Evolutionary conservation across 2,888 invertebrate species (phyloP).

Genomic region (Tenthredo mesomela): DNA sequence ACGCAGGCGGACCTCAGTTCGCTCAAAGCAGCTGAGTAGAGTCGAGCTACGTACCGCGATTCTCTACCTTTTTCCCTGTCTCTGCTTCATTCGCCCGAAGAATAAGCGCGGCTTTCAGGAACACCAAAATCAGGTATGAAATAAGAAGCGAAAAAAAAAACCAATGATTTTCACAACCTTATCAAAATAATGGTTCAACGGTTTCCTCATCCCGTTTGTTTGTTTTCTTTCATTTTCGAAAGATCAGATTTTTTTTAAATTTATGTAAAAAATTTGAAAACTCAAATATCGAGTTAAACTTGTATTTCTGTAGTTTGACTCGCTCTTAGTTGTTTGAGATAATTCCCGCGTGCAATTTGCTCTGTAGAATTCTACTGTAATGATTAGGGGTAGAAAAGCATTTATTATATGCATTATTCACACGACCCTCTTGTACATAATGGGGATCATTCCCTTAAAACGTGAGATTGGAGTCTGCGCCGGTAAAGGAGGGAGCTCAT

Average conservation of each 20-base stretch:
- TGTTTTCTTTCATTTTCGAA: not conserved
- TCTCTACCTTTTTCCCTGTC: not conserved
- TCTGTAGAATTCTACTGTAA: slow-evolving; percentile 2
- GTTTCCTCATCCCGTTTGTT: not conserved
- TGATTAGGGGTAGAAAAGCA: slow-evolving; percentile 4
- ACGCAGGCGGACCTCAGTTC: slow-evolving; percentile 22
- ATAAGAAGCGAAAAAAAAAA: not conserved
- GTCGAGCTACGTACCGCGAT: not conserved
- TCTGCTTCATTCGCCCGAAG: not conserved
- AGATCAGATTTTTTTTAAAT: not conserved
- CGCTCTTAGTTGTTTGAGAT: slow-evolving; percentile 4
- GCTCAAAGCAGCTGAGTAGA: slow-evolving; percentile 26
- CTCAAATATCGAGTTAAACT: not conserved
- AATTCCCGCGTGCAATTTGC: slow-evolving; percentile 12
- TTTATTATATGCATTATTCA: slow-evolving; percentile 25
- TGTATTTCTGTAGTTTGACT: not conserved
- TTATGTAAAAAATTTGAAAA: not conserved
- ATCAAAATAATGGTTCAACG: not conserved
- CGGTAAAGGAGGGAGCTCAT: slow-evolving; percentile 22
- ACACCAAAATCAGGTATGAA: slow-evolving; percentile 12
- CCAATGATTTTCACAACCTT: not conserved
- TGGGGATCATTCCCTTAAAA: slow-evolving; percentile 26
- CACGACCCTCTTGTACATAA: slow-evolving; percentile 28
- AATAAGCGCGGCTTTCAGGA: not conserved
- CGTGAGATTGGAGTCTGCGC: slow-evolving; percentile 35